A percentile compares a stretch with the other conserved stretches of the same genome.
Conservation (phyloP, 1,140 invertebrate species). For the Manduca sexta region DNA sequence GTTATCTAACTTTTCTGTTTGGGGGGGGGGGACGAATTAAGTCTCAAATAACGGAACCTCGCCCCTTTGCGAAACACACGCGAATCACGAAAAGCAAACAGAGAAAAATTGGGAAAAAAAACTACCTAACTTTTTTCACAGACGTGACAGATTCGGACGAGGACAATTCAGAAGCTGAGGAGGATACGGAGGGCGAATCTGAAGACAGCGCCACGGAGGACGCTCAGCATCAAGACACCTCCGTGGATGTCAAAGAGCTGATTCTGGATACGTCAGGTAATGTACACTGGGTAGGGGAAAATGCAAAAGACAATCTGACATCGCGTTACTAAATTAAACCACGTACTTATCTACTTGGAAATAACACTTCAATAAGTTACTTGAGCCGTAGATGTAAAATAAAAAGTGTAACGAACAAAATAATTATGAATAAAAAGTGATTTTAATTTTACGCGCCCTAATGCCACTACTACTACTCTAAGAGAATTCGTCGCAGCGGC, state of each 20-base stretch:
- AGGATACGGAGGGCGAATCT: constrained; percentile 19
- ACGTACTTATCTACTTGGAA: too few relatives aligned
- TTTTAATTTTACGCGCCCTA: too few relatives aligned
- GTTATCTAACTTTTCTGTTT: background rate
- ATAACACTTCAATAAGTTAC: too few relatives aligned
- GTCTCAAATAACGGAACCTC: background rate
- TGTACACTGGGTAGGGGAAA: too few relatives aligned
- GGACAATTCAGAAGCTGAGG: constrained; percentile 9
- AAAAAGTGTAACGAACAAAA: too few relatives aligned
- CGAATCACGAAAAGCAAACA: background rate
- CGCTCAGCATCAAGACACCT: constrained; percentile 26
- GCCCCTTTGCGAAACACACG: background rate
- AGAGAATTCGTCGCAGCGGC: too few relatives aligned
- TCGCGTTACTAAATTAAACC: too few relatives aligned
- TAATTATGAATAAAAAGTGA: too few relatives aligned
- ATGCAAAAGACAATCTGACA: too few relatives aligned
- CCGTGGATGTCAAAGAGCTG: constrained; percentile 1
- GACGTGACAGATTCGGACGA: constrained; percentile 45
- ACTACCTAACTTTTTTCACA: constrained; percentile 5
- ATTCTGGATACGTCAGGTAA: too few relatives aligned
- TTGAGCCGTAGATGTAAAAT: too few relatives aligned
- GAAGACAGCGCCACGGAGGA: constrained; percentile 49
- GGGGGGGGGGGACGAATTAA: background rate
- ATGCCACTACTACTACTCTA: too few relatives aligned
- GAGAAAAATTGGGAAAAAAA: background rate